Percentiles rank a stretch among this genome's conserved stretches.
These are phyloP conservation scores for Nasonia longicornis DNA, from an alignment of 1,140 invertebrate species.

Conservation along the genomic window DNA sequence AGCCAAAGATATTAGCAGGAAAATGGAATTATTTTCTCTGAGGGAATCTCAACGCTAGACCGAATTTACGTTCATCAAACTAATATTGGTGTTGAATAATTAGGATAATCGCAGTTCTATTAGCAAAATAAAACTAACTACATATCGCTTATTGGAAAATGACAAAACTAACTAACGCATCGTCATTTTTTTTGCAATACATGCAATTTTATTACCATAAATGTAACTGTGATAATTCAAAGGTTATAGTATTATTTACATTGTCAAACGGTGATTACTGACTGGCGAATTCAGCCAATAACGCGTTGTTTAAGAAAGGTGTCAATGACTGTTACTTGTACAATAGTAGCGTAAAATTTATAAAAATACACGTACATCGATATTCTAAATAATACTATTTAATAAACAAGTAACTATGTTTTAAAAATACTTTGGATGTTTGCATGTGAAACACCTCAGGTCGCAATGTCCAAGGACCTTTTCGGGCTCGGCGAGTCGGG, in stretches of 20 bases:
- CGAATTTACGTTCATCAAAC: neutral
- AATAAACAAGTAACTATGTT: conserved; percentile 24
- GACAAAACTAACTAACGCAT: conserved; percentile 14
- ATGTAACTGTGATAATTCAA: conserved; percentile 61
- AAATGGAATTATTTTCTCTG: neutral
- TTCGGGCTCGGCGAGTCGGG: conserved; percentile 60
- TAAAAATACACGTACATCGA: conserved; percentile 21
- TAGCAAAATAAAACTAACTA: neutral
- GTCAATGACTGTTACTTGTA: conserved; percentile 25
- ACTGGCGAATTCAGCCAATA: neutral
- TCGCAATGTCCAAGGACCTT: conserved; percentile 52
- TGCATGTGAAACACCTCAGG: conserved; percentile 53
- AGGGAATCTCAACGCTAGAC: neutral
- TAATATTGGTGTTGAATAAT: neutral
- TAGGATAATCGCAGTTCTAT: neutral
- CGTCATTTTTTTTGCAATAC: conserved; percentile 41
- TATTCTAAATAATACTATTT: conserved; percentile 47
- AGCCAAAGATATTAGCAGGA: neutral
- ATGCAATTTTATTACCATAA: conserved; percentile 45
- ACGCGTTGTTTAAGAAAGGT: neutral
- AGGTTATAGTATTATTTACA: conserved; percentile 32
- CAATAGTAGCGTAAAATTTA: conserved; percentile 32
- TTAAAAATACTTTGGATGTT: neutral
- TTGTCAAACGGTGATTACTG: conserved; percentile 22
- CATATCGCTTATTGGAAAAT: neutral